These are phyloP conservation scores for Bactericera cockerelli DNA, from an alignment of 1,140 invertebrate species.

Conservation along the genomic window DNA sequence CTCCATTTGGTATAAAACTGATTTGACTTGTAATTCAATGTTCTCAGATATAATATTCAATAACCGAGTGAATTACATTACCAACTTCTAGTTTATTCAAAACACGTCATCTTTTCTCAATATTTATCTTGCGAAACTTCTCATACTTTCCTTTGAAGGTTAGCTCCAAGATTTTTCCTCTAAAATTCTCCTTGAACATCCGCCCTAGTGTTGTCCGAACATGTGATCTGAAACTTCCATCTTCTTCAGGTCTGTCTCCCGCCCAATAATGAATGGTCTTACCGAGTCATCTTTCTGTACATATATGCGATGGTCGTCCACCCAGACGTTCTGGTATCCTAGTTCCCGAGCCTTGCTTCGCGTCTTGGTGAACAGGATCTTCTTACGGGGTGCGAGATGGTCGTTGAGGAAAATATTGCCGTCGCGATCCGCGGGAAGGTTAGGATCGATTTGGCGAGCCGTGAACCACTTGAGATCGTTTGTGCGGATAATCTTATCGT, in stretches of 20 bases:
- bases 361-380: not conserved
- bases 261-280: not conserved
- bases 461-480: not conserved
- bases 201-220: too few species aligned
- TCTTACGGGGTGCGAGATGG: not conserved
- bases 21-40: too few species aligned
- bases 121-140: too few species aligned
- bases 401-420: not conserved
- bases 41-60: too few species aligned
- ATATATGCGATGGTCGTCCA: too few species aligned
- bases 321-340: not conserved
- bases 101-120: too few species aligned
- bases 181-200: too few species aligned
- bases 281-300: not conserved
- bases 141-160: too few species aligned
- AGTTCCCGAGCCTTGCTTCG: not conserved
- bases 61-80: too few species aligned
- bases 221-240: not conserved
- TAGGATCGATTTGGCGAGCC: not conserved
- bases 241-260: not conserved
- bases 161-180: too few species aligned
- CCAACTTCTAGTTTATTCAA: too few species aligned
- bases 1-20: too few species aligned
- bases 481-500: conserved; percentile 1
- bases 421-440: not conserved